phyloP scores from a whole-genome alignment of 2,113 vertebrate species.

The Balaenoptera acutorostrata region DNA sequence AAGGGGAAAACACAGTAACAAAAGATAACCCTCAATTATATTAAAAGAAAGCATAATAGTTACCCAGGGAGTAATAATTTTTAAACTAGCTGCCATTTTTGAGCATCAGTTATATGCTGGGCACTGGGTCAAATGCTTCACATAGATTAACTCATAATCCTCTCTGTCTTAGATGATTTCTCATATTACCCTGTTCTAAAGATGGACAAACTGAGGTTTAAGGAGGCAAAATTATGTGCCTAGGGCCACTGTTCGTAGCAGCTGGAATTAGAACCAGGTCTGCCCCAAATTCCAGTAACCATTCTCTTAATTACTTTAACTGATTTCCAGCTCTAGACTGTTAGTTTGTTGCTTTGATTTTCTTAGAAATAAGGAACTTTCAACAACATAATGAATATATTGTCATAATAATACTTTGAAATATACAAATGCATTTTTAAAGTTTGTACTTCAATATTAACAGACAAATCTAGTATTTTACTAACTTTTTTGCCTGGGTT shows the following conservation, averaged over 20 bases:
- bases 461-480: neutral
- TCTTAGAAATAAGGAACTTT: conserved; percentile 17
- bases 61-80: neutral
- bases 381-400: neutral
- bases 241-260: neutral
- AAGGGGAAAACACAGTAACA: conserved; percentile 4
- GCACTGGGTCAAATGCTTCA: neutral
- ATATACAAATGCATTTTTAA: neutral
- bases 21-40: neutral
- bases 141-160: neutral
- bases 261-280: neutral
- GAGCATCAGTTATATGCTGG: neutral
- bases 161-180: neutral
- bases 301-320: neutral
- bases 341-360: conserved; percentile 9
- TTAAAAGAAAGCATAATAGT: neutral
- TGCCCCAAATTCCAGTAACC: neutral
- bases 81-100: neutral
- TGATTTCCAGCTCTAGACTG: neutral
- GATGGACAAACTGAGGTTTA: neutral
- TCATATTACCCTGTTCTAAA: neutral
- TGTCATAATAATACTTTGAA: neutral
- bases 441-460: neutral
- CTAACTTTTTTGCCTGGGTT: neutral
- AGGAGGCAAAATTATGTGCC: neutral